Base-by-base conservation (phyloP, 2,888 invertebrate genomes). In the Drosophila percnosoma region DNA sequence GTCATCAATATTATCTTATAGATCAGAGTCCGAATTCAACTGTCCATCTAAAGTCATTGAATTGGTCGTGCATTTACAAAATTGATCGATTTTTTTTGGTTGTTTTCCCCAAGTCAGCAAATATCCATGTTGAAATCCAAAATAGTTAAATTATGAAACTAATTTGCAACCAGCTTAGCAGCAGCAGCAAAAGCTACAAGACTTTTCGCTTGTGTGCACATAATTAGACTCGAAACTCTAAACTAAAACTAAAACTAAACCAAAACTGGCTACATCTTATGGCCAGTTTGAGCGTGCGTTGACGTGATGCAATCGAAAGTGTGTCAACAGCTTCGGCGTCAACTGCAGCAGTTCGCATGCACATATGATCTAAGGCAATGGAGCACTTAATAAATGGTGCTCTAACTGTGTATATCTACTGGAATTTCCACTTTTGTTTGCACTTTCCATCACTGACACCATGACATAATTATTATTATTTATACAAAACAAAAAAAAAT, bases 371-470 rank as follows among this genome's bases (percentile, higher is more conserved):
- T 52, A n/a, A 66, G 42, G 55, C 31, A 53, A 55, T 74, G 68
- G 83, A 83, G 67, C 78, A 74, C 53, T 80, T 80, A 68, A 72
- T 70, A 62, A 65, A 60, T 38, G 78, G 54, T 59, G 57, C 72
- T 48, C 57, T 51, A 49, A 33, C 49, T 64, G 63, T 34, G 66
- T 57, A 68, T 78, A 60, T 45, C 51, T 63, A 81, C 71, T 79
- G 72, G 70, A 73, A 82, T 90, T 90, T 87, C 82, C 78, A 80
- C 82, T 82, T 82, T 87, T 90, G 80, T 89, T 87, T 84, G 81
- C 83, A 84, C 87, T 87, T 89, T 86, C 83, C 80, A 84, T 75
- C 84, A 84, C 78, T 89, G 91, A 87, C 91, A 91, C 89, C 89
- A 80, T 91, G 87, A 90, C 91, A 91, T 90, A 91, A 91, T 91